Percentiles rank a stretch among this genome's conserved stretches.
Evolutionary conservation across 2,113 vertebrate genomes (phyloP).

Genomic region (Dipodomys ordii): DNA sequence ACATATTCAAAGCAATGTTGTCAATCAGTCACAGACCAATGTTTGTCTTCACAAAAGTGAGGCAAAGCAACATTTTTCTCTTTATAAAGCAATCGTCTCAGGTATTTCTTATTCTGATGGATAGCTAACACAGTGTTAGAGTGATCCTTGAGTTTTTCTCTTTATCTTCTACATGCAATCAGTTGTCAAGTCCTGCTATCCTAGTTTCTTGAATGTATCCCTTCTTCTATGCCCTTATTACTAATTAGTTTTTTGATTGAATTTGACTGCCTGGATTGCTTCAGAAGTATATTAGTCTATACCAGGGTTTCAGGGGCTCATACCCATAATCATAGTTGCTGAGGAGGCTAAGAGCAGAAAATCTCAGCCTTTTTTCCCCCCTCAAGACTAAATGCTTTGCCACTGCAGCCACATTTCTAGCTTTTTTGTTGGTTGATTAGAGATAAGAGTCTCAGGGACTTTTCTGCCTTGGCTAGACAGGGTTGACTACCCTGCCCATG

Average conservation of each 20-base stretch:
- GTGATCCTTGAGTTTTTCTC: not conserved
- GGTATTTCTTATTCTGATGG: not conserved
- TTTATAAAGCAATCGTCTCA: not conserved
- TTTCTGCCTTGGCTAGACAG: not conserved
- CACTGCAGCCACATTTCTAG: too few species aligned
- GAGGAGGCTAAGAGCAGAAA: too few species aligned
- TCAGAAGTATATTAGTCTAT: not conserved
- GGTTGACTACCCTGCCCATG: not conserved
- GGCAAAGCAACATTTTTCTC: not conserved
- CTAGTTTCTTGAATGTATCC: not conserved
- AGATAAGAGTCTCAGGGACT: too few species aligned
- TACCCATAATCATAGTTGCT: too few species aligned
- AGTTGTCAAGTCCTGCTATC: constrained; percentile 1
- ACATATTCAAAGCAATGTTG: not conserved
- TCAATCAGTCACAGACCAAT: not conserved
- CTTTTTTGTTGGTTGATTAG: too few species aligned
- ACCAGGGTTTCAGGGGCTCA: not conserved
- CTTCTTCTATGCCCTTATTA: not conserved
- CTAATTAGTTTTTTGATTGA: not conserved
- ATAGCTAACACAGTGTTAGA: too few species aligned
- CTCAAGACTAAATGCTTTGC: too few species aligned
- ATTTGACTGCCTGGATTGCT: not conserved
- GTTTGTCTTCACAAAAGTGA: not conserved
- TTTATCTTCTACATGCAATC: not conserved
- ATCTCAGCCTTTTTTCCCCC: too few species aligned